Evolutionary conservation across 2,797 vertebrate species (phyloP).

Genomic region (Pelobates cultripes): DNA sequence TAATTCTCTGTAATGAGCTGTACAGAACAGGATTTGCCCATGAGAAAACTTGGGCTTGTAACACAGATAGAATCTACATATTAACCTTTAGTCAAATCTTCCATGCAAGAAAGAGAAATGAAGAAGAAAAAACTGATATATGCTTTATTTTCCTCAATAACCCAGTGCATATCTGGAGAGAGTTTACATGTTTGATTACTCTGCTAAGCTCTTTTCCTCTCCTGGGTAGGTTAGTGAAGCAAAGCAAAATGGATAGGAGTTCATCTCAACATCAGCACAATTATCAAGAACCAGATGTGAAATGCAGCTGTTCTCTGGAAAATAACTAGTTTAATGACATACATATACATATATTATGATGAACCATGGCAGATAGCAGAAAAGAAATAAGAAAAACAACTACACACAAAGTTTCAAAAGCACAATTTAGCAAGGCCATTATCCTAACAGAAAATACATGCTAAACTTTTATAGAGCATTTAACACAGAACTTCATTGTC

Average conservation of each 20-base stretch:
- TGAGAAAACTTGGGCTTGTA: slow-evolving; percentile 27
- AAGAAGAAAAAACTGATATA: slow-evolving; percentile 28
- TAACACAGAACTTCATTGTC: not conserved
- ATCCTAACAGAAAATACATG: not conserved
- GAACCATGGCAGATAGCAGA: not conserved
- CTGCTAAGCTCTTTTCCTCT: slow-evolving; percentile 48
- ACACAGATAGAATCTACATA: slow-evolving; percentile 15
- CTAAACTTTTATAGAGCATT: not conserved
- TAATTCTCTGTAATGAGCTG: too few species aligned
- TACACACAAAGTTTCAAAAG: slow-evolving; percentile 12
- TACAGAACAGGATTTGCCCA: not conserved
- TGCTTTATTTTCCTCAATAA: slow-evolving; percentile 33
- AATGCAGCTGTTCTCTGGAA: slow-evolving; percentile 48
- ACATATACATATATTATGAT: slow-evolving; percentile 19
- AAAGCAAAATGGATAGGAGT: slow-evolving; percentile 46
- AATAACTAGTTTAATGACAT: slow-evolving; percentile 30
- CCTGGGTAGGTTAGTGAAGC: slow-evolving; percentile 51
- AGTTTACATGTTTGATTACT: slow-evolving; percentile 45
- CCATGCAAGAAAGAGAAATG: slow-evolving; percentile 32
- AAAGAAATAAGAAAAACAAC: not conserved
- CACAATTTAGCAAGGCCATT: not conserved
- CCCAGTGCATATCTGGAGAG: slow-evolving; percentile 29
- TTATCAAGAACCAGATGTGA: slow-evolving; percentile 49
- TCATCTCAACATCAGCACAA: slow-evolving; percentile 53
- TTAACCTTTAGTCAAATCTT: slow-evolving; percentile 25